phyloP scores from a whole-genome alignment of 2,888 invertebrate species.

The Chrysina gloriosa region DNA sequence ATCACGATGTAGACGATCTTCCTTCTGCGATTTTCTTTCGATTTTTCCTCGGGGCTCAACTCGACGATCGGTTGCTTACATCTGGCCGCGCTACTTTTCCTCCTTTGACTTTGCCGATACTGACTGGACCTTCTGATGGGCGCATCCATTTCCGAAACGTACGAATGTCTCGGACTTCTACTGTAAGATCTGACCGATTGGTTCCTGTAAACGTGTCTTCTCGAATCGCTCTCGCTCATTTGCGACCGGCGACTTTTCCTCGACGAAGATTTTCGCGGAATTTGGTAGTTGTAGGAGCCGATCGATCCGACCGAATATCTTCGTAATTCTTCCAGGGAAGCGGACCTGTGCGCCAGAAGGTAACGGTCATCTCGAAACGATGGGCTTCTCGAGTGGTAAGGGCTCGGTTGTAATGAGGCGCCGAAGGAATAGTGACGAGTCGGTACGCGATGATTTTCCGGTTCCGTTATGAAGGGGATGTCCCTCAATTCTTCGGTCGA shows the following conservation, averaged over 20 bases:
- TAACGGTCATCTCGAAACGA: slow-evolving; percentile 44
- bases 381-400: slow-evolving; percentile 42
- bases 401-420: slow-evolving; percentile 40
- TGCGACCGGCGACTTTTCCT: slow-evolving; percentile 34
- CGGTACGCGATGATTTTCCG: slow-evolving; percentile 18
- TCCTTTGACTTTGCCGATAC: slow-evolving; percentile 12
- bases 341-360: slow-evolving; percentile 9
- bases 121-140: slow-evolving; percentile 43
- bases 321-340: slow-evolving; percentile 34
- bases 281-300: slow-evolving; percentile 31
- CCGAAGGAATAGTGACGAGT: slow-evolving; percentile 37
- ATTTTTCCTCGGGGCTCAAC: slow-evolving; percentile 55
- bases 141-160: slow-evolving; percentile 4
- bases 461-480: slow-evolving; percentile 38
- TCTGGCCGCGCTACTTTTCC: slow-evolving; percentile 40
- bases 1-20: slow-evolving; percentile 78
- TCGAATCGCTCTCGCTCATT: slow-evolving; percentile 13
- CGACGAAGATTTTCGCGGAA: slow-evolving; percentile 25
- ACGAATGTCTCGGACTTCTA: slow-evolving; percentile 25
- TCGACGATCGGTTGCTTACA: slow-evolving; percentile 25
- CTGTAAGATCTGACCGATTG: slow-evolving; percentile 27
- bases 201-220: slow-evolving; percentile 14
- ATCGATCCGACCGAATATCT: slow-evolving; percentile 38
- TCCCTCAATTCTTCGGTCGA: slow-evolving; percentile 15
- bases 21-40: slow-evolving; percentile 75